A percentile compares a stretch with the other conserved stretches of the same genome.
phyloP scores from a whole-genome alignment of 92 coral and sea anemone genomes.

The Nematostella vectensis region DNA sequence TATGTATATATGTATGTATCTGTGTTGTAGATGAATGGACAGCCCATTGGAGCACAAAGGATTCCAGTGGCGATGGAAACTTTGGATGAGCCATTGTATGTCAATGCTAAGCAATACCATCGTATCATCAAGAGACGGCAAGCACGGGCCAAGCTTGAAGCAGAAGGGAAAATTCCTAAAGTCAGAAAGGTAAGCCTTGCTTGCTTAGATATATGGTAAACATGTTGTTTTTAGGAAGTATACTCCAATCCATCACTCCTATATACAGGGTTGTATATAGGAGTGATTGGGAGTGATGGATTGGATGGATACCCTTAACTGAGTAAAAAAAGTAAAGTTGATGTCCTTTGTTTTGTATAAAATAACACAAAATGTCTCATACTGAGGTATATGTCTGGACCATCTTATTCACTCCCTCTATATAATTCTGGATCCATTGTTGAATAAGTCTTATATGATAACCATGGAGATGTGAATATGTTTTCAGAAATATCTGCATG shows the following conservation, averaged over 20 bases:
- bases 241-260: not conserved
- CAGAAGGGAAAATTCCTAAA: constrained; percentile 98
- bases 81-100: constrained; percentile 96
- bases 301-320: too few species aligned
- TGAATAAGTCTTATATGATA: too few species aligned
- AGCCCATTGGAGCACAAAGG: constrained; percentile 90
- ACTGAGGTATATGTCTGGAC: too few species aligned
- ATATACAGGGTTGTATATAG: not conserved
- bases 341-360: too few species aligned
- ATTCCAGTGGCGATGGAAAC: constrained; percentile 99
- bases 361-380: too few species aligned
- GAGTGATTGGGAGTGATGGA: too few species aligned
- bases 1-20: too few species aligned
- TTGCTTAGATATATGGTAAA: not conserved
- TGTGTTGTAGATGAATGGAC: constrained; percentile 81
- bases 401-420: too few species aligned
- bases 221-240: too few species aligned
- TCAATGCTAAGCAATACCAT: constrained; percentile 98
- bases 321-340: not conserved
- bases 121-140: constrained; percentile 97
- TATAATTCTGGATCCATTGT: too few species aligned
- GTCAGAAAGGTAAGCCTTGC: constrained; percentile 92
- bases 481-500: constrained; percentile 92
- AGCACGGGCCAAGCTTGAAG: constrained; percentile 98
- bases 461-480: not conserved